phyloP scores from a whole-genome alignment of 1,140 invertebrate genomes.

The Panulirus ornatus region DNA sequence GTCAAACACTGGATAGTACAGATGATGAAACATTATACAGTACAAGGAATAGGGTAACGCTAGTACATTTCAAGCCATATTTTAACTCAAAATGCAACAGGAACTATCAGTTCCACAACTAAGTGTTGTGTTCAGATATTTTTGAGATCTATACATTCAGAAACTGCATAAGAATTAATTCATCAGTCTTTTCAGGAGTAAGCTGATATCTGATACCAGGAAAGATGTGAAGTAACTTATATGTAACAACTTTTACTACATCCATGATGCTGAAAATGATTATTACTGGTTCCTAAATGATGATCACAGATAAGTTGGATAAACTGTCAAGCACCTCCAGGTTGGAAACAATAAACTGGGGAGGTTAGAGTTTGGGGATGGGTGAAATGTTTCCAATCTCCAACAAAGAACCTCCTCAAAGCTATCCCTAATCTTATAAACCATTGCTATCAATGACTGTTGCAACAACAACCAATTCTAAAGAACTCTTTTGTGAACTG shows the following conservation, averaged over 20 bases:
- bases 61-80: no score
- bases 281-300: background rate
- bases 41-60: no score
- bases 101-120: slow-evolving; percentile 11
- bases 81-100: background rate
- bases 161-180: background rate
- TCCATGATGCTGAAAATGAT: background rate
- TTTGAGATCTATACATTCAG: background rate
- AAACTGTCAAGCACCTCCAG: background rate
- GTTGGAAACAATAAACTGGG: no score
- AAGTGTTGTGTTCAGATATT: background rate
- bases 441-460: no score
- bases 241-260: background rate
- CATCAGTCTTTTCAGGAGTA: background rate
- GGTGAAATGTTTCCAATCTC: background rate
- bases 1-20: no score
- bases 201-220: background rate
- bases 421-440: background rate
- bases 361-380: no score
- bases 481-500: no score
- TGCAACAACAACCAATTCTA: no score
- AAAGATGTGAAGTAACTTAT: background rate
- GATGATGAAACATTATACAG: no score
- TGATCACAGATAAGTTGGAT: background rate
- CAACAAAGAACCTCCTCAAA: no score